Evolutionary conservation across 2,113 vertebrate genomes (phyloP).

Genomic region (Centropristis striata): DNA sequence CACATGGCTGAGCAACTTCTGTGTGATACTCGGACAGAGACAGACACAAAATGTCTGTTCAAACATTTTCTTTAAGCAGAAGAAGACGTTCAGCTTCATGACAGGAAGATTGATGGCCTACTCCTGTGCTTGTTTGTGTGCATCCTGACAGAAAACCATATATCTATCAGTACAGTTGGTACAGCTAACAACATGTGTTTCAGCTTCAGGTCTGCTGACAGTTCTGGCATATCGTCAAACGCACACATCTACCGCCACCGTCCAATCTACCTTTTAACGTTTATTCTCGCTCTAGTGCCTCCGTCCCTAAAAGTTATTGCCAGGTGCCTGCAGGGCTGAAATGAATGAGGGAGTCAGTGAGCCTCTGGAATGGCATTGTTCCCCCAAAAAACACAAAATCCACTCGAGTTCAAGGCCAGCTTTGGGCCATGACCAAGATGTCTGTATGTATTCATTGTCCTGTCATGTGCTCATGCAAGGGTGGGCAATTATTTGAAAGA

Average conservation of each 20-base stretch:
- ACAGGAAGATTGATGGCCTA: conserved; percentile 12
- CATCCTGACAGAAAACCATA: conserved; percentile 4
- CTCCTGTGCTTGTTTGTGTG: neutral
- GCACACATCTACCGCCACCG: neutral
- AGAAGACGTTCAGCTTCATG: neutral
- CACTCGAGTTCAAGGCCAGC: neutral
- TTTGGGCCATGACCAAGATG: neutral
- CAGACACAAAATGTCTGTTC: neutral
- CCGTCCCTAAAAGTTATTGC: conserved; percentile 9
- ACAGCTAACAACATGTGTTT: conserved; percentile 31
- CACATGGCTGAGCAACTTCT: neutral
- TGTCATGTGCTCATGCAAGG: neutral
- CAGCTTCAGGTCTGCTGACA: conserved; percentile 17
- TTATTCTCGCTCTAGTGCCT: conserved; percentile 13
- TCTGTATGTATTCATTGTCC: neutral
- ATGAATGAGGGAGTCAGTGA: conserved; percentile 42
- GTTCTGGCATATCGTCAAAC: conserved; percentile 8
- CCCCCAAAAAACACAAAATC: neutral
- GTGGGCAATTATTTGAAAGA: neutral
- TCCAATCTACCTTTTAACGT: conserved; percentile 32
- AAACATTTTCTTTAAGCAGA: neutral
- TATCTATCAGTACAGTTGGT: conserved; percentile 1
- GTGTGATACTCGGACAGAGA: neutral
- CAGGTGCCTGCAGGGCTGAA: conserved; percentile 31
- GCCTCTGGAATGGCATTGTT: fast-evolving